Evolutionary conservation across 2,797 vertebrate genomes (phyloP), one percentile per base, ranked within the genome.

Genomic region (Sebastes minor): DNA sequence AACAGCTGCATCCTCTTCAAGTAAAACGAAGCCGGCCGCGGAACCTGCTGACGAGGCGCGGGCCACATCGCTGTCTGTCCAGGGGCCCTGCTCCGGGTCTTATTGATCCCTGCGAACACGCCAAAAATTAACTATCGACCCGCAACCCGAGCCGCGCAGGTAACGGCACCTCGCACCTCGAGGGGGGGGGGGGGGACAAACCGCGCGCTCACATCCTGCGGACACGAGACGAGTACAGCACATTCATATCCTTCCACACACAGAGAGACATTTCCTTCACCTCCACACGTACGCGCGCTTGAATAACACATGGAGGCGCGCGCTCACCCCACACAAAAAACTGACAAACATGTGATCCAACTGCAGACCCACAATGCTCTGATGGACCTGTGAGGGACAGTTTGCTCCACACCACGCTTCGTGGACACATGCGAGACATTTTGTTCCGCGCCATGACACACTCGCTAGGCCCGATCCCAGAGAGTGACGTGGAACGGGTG

Each of bases 91-190:
- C 91, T 85, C 71, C n/a, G 56, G 87, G 88, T 72, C 84, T 83
- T 94, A 96, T 96, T 90, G 95, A 96, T 95, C 89, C 63, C 67
- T 10, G 71, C 86, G 81, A 88, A 92, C 92, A 87, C 84, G 83
- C 88, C 83, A 93, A 94, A 95, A 95, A 95, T 96, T 92, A 95
- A 95, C 90, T 95, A 96, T 95, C 91, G 94, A 95, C 93, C 93
- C 32, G 83, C 83, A 93, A 90, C 78, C 85, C 67, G 71, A 88
- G 90, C 88, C 35, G 76, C 35, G 63, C 89, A 92, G 91, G 92
- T 92, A 91, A 87, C 88, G 76, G 80, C 86, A 84, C 78, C 90
- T 85, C 71, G 56, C 62, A 62, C 74, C 80, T 86, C 82, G n/a
- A 56, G 63, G 46, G 46, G 46, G 42, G 6, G 1, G 27, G 42